Evolutionary conservation across 2,888 invertebrate species (phyloP), one percentile per base, ranked within the genome.

Genomic region (Xestoiulus laeticollis): DNA sequence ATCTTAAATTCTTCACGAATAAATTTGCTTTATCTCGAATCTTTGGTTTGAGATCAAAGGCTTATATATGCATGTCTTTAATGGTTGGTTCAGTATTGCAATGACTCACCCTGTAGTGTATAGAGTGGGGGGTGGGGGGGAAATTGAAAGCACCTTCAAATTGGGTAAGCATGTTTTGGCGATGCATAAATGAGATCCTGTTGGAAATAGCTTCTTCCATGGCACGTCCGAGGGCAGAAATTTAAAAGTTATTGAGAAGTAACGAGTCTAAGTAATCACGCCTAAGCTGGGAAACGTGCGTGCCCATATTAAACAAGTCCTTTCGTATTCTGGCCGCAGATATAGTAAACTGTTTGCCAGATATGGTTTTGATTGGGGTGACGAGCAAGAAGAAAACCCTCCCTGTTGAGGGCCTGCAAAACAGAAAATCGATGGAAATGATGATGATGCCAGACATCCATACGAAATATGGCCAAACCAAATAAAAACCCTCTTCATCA

Each of bases 231-330:
- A 68, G 68, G 26, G 68, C 12, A 16, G 68, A 26, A 68, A 68
- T 68, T 68, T 68, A 19, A 68, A 68, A 68, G 68, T 68, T 68
- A 68, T 68, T n/a, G 68, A 68, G n/a, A n/a, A 68, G 68, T 68
- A 68, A 68, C 68, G 68, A 68, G 68, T 68, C 68, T 68, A 68
- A 26, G 68, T 68, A 68, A 68, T 68, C 68, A 68, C 68, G 68
- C 6, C 5, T 68, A 68, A 68, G 26, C 22, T n/a, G 3, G 26
- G 68, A 68, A 26, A 68, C 68, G 68, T 68, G 68, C 5, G 68
- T 12, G 68, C 26, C 22, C 22, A 68, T 68, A 68, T 68, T 68
- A 68, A 68, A 26, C 26, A 68, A 26, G 68, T 4, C 68, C 8
- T 68, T 26, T 68, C 22, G 26, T 26, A 68, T 68, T 68, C 68